Evolutionary conservation across 2,888 invertebrate genomes (phyloP).

Genomic region (Drosophila nr. medialis): DNA sequence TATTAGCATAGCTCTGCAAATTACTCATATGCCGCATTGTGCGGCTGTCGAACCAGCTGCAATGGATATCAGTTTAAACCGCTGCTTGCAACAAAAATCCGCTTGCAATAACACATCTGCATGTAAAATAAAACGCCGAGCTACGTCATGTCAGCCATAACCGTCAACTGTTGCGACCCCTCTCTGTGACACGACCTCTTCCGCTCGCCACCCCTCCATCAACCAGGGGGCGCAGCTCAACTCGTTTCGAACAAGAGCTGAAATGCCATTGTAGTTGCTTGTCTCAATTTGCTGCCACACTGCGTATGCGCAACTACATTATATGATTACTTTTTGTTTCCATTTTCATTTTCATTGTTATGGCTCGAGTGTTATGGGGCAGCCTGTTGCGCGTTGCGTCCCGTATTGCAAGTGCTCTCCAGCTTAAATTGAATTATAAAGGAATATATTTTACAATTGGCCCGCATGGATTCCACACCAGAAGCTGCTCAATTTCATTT

Average conservation of each 20-base stretch:
- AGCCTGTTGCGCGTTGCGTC: slow-evolving; percentile 64
- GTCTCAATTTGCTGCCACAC: slow-evolving; percentile 63
- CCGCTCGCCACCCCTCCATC: background rate
- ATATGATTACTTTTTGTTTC: slow-evolving; percentile 73
- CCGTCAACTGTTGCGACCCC: slow-evolving; percentile 68
- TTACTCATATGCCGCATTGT: slow-evolving; percentile 59
- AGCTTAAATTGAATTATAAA: slow-evolving; percentile 69
- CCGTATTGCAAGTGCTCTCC: slow-evolving; percentile 19
- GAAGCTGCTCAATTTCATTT: slow-evolving; percentile 11
- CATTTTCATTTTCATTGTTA: slow-evolving; percentile 73
- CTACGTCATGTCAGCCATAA: slow-evolving; percentile 67
- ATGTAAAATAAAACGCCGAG: slow-evolving; percentile 43
- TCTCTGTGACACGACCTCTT: background rate
- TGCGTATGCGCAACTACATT: slow-evolving; percentile 71
- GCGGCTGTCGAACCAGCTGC: slow-evolving; percentile 33
- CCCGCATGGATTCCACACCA: slow-evolving; percentile 26
- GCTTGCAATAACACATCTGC: slow-evolving; percentile 17
- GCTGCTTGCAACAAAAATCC: slow-evolving; percentile 37
- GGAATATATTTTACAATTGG: slow-evolving; percentile 38
- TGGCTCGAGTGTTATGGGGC: slow-evolving; percentile 59
- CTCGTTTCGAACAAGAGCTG: slow-evolving; percentile 41
- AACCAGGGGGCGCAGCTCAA: slow-evolving; percentile 20
- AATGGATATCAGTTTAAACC: slow-evolving; percentile 56
- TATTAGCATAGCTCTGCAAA: slow-evolving; percentile 50
- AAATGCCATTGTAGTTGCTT: slow-evolving; percentile 33